A percentile compares a stretch with the other conserved stretches of the same genome.
These are phyloP conservation scores for Drosophila carrolli DNA, from an alignment of 1,140 invertebrate genomes.

Conservation along the genomic window DNA sequence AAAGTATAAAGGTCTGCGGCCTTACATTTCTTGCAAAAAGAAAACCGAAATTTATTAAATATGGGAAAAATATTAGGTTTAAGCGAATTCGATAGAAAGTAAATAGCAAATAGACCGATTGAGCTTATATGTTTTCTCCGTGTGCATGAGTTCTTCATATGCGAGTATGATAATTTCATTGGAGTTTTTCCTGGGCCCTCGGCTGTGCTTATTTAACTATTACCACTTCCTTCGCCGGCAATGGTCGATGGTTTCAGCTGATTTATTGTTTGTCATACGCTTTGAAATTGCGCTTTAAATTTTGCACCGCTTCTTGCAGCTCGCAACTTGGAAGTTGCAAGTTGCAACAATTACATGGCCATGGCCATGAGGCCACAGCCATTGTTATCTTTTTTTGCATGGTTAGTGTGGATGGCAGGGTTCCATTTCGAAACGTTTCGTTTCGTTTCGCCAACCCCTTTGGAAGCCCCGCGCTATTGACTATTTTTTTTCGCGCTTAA, in stretches of 20 bases:
- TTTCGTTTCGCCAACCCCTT: conserved; percentile 22
- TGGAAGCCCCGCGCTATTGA: conserved; percentile 54
- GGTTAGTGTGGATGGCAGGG: conserved; percentile 45
- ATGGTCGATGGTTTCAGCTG: conserved; percentile 70
- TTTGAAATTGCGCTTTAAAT: conserved; percentile 81
- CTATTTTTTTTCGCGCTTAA: conserved; percentile 80
- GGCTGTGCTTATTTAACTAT: conserved; percentile 75
- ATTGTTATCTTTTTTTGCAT: conserved; percentile 71
- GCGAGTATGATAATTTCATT: conserved; percentile 75
- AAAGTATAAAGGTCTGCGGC: too few relatives aligned
- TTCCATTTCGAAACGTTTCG: conserved; percentile 7
- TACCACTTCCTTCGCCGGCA: conserved; percentile 70
- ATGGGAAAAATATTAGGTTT: too few relatives aligned
- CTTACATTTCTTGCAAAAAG: too few relatives aligned
- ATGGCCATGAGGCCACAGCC: conserved; percentile 66
- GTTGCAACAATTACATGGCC: conserved; percentile 79
- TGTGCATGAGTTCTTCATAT: conserved; percentile 41
- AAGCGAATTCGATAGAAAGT: too few relatives aligned
- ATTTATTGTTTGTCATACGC: conserved; percentile 82
- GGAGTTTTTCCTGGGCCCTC: conserved; percentile 46
- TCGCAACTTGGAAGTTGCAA: conserved; percentile 29
- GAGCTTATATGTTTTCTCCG: conserved; percentile 4
- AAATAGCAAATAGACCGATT: too few relatives aligned
- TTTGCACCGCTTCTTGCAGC: conserved; percentile 63
- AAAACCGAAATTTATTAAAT: too few relatives aligned